Percentiles rank a stretch among this genome's conserved stretches.
Evolutionary conservation across 2,113 vertebrate species (phyloP).

Genomic region (Paramisgurnus dabryanus): DNA sequence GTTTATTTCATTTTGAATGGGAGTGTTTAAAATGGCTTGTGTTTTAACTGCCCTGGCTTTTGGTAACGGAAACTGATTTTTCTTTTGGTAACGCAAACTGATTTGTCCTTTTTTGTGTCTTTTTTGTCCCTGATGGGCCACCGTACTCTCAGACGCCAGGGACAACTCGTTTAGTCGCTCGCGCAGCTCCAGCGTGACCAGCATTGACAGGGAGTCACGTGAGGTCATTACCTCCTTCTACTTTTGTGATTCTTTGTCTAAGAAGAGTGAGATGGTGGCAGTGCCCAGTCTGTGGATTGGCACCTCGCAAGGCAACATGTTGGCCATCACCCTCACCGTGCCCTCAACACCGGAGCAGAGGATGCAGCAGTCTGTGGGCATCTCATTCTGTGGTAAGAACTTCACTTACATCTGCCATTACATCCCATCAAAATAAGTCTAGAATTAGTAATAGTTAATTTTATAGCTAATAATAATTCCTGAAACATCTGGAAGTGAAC

Average conservation of each 20-base stretch:
- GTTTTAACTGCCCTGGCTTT: not conserved
- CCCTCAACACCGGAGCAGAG: constrained; percentile 86
- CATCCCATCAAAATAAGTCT: too few species aligned
- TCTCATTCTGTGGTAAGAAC: constrained; percentile 87
- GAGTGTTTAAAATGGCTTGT: not conserved
- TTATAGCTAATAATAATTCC: too few species aligned
- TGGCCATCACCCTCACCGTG: constrained; percentile 84
- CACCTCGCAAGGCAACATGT: constrained; percentile 87
- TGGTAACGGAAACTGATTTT: not conserved
- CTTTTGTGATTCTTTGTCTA: constrained; percentile 90
- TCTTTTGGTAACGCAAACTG: not conserved
- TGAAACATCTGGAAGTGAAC: too few species aligned
- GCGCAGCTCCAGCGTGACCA: constrained; percentile 93
- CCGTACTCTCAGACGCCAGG: constrained; percentile 81
- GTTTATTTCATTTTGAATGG: not conserved
- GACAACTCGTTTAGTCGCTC: constrained; percentile 94
- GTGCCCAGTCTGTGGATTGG: constrained; percentile 90
- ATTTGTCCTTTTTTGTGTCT: constrained; percentile 30
- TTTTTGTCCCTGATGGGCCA: constrained; percentile 13
- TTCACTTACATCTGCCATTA: not conserved
- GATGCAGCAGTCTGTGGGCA: constrained; percentile 86
- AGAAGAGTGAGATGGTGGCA: constrained; percentile 78
- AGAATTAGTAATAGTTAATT: too few species aligned
- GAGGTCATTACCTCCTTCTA: constrained; percentile 92
- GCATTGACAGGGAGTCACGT: constrained; percentile 93